phyloP scores from a whole-genome alignment of 2,888 invertebrate genomes.

The Anthoptus insignis region DNA sequence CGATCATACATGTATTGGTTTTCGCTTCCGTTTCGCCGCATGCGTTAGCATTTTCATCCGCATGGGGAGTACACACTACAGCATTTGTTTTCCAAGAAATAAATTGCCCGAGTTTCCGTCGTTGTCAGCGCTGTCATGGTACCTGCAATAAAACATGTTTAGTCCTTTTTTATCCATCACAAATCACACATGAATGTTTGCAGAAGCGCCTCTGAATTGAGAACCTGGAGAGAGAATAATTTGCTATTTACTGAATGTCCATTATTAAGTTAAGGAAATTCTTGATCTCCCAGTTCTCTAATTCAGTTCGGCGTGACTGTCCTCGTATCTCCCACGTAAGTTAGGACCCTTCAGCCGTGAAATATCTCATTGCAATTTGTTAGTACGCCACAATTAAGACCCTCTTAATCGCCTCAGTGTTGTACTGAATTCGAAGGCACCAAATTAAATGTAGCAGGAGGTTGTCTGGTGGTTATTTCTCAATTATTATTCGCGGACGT shows the following conservation, averaged over 20 bases:
- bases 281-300: not conserved
- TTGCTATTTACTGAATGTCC: not conserved
- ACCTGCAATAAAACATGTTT: slow-evolving; percentile 61
- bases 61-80: slow-evolving; percentile 46
- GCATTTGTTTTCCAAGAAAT: slow-evolving; percentile 45
- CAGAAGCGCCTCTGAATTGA: not conserved
- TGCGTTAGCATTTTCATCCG: slow-evolving; percentile 74
- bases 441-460: slow-evolving; percentile 77
- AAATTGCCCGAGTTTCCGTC: slow-evolving; percentile 50
- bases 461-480: slow-evolving; percentile 78
- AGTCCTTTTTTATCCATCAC: not conserved
- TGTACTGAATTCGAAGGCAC: slow-evolving; percentile 70
- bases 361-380: slow-evolving; percentile 31
- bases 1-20: slow-evolving; percentile 76
- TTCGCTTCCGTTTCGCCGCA: slow-evolving; percentile 70
- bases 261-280: not conserved
- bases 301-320: not conserved
- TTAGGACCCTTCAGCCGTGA: slow-evolving; percentile 10
- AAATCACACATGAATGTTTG: not conserved
- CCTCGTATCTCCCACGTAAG: slow-evolving; percentile 1
- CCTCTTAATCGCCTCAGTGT: slow-evolving; percentile 63
- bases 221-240: not conserved
- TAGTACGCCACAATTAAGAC: slow-evolving; percentile 50
- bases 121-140: slow-evolving; percentile 56
- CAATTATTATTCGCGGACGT: slow-evolving; percentile 83